These are phyloP conservation scores for Emmelina monodactyla DNA, from an alignment of 2,888 invertebrate genomes.

Conservation along the genomic window DNA sequence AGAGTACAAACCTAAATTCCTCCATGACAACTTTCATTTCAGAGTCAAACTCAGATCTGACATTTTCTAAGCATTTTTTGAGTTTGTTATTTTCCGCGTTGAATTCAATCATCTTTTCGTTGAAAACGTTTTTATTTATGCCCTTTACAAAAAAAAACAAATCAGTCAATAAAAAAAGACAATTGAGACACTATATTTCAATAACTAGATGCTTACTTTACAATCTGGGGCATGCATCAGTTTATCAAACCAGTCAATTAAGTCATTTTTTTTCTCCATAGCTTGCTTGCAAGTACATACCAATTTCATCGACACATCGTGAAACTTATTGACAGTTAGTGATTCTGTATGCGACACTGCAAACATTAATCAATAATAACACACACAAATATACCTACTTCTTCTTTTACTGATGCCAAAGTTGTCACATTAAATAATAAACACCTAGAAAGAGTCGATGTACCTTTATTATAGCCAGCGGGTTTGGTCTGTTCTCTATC, in stretches of 20 bases:
- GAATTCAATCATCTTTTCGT: conserved; percentile 42
- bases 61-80: conserved; percentile 27
- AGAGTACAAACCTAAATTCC: too few relatives aligned
- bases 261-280: conserved; percentile 35
- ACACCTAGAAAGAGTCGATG: not conserved
- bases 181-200: conserved; percentile 1
- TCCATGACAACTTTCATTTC: conserved; percentile 33
- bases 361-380: too few relatives aligned
- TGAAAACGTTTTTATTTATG: conserved; percentile 27
- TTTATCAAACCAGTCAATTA: conserved; percentile 32
- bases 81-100: conserved; percentile 44
- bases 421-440: not conserved
- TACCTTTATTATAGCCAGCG: not conserved
- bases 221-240: not conserved
- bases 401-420: not conserved
- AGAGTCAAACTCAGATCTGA: conserved; percentile 32
- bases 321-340: conserved; percentile 33
- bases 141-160: conserved; percentile 21
- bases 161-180: too few relatives aligned
- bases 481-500: not conserved
- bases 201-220: not conserved
- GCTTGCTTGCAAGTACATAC: conserved; percentile 40
- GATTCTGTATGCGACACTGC: not conserved
- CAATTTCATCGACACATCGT: conserved; percentile 36
- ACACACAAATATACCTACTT: too few relatives aligned